Conservation (phyloP, 92 coral and sea anemone genomes). For the Metridium senile region DNA sequence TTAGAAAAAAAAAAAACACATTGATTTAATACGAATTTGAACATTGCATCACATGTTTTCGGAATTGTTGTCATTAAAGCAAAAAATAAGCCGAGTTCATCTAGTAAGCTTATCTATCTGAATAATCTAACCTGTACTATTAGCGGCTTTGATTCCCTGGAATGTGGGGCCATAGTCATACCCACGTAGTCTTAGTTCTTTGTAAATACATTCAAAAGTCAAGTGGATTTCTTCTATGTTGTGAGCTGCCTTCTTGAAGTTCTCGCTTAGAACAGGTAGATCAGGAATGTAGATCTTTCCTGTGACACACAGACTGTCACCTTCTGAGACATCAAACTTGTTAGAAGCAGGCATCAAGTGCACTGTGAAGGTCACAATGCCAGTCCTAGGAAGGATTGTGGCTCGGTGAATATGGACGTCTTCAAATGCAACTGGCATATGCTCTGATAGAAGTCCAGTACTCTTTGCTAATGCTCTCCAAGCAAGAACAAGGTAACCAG, state of each 20-base stretch:
- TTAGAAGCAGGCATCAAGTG: slow-evolving; percentile 84
- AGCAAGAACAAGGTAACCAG: slow-evolving; percentile 80
- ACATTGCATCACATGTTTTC: no score
- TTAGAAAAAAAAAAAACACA: no score
- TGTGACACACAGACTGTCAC: slow-evolving; percentile 73
- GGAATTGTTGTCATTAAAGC: neutral
- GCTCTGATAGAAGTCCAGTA: slow-evolving; percentile 78
- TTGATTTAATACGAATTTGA: neutral
- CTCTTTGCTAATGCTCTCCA: slow-evolving; percentile 83
- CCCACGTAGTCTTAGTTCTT: slow-evolving; percentile 79
- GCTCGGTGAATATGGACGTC: slow-evolving; percentile 82
- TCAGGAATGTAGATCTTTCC: slow-evolving; percentile 80
- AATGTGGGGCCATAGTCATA: slow-evolving; percentile 84
- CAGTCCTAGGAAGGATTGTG: slow-evolving; percentile 75
- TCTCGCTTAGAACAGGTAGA: slow-evolving; percentile 55
- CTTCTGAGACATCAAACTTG: slow-evolving; percentile 84
- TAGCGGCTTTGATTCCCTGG: slow-evolving; percentile 82
- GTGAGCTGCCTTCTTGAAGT: slow-evolving; percentile 55
- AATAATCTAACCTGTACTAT: slow-evolving; percentile 58
- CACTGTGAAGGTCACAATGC: slow-evolving; percentile 74
- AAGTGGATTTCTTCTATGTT: slow-evolving; percentile 66
- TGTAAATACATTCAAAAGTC: slow-evolving; percentile 79
- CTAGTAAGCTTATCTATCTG: no score
- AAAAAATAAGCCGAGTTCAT: no score
- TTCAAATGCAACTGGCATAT: slow-evolving; percentile 78